Evolutionary conservation across 2,797 vertebrate species (phyloP), one percentile per base, ranked within the genome.

Genomic region (Myotis planiceps): DNA sequence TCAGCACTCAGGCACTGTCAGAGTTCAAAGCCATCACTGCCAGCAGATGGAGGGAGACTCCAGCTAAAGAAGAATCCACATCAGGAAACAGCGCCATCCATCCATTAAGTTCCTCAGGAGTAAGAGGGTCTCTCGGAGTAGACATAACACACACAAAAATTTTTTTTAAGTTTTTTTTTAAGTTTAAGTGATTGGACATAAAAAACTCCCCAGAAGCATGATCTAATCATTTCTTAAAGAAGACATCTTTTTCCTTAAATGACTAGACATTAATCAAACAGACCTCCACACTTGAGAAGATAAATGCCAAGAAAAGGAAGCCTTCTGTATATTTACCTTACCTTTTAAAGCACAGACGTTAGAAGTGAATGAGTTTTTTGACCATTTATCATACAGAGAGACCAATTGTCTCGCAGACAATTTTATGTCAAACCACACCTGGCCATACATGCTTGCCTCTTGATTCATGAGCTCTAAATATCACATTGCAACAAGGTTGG

Each of bases 261-360:
- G 98, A 96, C 92, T 96, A 96, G 95, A 96, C 97, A 98, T 98
- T 98, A 98, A 98, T 98, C 98, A 98, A 96, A 97, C 34, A 21
- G 95, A 95, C 88, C 45, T 53, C 94, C 96, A 97, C 95, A 79
- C 93, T 97, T 94, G 96, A 96, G 96, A 98, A 96, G 94, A 97
- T 98, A 97, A 97, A 97, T 97, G 95, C 93, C 96, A 34, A 94
- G 96, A 88, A 95, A 97, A 94, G 96, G 96, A 97, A 97, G 95
- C 68, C n/a, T 98, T 97, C 96, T 96, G 92, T 97, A 66, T 98
- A 97, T 98, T 98, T 95, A 96, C 97, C 96, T 97, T 98, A 95
- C 97, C 53, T 97, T 97, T 96, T 96, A 97, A 97, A 98, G 96
- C 92, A 89, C 93, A 95, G 94, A 84, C 71, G 5, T 91, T 97